These are phyloP conservation scores for Oscheius sp. DNA, from an alignment of 1,140 invertebrate species.

Conservation along the genomic window DNA sequence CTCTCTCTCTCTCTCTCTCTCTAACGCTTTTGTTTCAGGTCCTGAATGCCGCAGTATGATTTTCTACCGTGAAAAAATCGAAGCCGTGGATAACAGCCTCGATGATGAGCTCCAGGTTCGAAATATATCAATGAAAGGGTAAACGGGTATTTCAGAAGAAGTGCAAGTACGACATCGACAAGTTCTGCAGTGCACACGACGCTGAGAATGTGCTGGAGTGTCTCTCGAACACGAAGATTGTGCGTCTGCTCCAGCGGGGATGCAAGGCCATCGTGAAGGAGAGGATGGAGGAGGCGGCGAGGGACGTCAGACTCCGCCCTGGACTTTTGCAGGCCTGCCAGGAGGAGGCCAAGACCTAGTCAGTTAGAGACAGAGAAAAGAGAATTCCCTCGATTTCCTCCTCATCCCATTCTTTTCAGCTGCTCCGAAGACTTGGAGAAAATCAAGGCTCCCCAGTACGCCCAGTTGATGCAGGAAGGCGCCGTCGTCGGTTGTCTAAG, in stretches of 20 bases:
- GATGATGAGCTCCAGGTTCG: slow-evolving; percentile 57
- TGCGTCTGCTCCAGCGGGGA: slow-evolving; percentile 75
- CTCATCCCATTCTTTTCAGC: slow-evolving; percentile 37
- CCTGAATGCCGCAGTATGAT: slow-evolving; percentile 57
- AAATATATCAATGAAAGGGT: not conserved
- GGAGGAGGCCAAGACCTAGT: slow-evolving; percentile 54
- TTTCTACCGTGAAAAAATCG: slow-evolving; percentile 57
- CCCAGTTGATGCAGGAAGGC: slow-evolving; percentile 45
- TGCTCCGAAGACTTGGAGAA: slow-evolving; percentile 50
- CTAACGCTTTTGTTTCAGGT: slow-evolving; percentile 41
- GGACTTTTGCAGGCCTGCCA: slow-evolving; percentile 51
- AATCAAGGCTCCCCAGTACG: slow-evolving; percentile 47
- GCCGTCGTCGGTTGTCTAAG: slow-evolving; percentile 51
- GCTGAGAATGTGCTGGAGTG: slow-evolving; percentile 62
- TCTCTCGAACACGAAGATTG: slow-evolving; percentile 74
- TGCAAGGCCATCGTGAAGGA: slow-evolving; percentile 68
- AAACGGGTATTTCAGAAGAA: slow-evolving; percentile 38
- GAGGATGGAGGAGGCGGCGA: slow-evolving; percentile 72
- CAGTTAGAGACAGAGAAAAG: slow-evolving; percentile 10
- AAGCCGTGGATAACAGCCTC: slow-evolving; percentile 57
- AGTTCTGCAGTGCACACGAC: slow-evolving; percentile 57
- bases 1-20: no score
- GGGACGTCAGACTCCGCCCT: slow-evolving; percentile 55
- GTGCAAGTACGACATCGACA: slow-evolving; percentile 56
- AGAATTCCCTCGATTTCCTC: not conserved